A percentile compares a stretch with the other conserved stretches of the same genome.
Evolutionary conservation across 1,140 invertebrate genomes (phyloP).

Genomic region (Diorhabda carinulata): DNA sequence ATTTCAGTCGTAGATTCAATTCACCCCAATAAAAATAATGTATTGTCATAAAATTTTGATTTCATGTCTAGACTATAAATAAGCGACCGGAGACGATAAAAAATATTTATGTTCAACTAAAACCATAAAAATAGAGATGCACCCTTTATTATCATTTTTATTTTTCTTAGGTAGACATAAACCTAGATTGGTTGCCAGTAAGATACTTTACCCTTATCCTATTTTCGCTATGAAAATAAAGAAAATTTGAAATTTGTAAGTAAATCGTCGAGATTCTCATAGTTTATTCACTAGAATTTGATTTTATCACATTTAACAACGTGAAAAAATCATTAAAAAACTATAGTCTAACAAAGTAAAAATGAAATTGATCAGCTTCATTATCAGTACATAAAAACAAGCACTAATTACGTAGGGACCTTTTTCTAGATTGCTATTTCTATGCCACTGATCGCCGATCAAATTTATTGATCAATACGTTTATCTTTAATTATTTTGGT

Average conservation of each 20-base stretch:
- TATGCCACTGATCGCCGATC: no score
- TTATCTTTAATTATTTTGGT: no score
- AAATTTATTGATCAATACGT: no score
- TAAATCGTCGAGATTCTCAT: background rate
- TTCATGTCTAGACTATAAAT: constrained; percentile 17
- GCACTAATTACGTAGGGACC: no score
- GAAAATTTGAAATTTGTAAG: constrained; percentile 1
- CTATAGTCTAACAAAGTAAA: no score
- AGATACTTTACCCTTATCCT: background rate
- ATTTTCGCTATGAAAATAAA: background rate
- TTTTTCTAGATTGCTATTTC: no score
- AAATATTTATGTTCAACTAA: constrained; percentile 20
- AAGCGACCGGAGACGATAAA: constrained; percentile 17
- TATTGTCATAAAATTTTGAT: constrained; percentile 13
- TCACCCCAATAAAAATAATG: constrained; percentile 13
- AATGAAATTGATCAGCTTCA: no score
- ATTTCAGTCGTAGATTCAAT: constrained; percentile 7
- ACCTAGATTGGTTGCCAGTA: constrained; percentile 6
- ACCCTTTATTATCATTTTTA: constrained; percentile 15
- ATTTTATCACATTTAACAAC: no score
- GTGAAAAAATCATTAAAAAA: no score
- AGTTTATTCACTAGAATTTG: background rate
- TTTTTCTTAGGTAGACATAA: constrained; percentile 15
- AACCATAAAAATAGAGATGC: constrained; percentile 16
- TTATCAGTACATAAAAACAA: no score